Base-by-base conservation (phyloP, 37 sponge, comb jelly and placozoan species). In the Beroe ovata region DNA sequence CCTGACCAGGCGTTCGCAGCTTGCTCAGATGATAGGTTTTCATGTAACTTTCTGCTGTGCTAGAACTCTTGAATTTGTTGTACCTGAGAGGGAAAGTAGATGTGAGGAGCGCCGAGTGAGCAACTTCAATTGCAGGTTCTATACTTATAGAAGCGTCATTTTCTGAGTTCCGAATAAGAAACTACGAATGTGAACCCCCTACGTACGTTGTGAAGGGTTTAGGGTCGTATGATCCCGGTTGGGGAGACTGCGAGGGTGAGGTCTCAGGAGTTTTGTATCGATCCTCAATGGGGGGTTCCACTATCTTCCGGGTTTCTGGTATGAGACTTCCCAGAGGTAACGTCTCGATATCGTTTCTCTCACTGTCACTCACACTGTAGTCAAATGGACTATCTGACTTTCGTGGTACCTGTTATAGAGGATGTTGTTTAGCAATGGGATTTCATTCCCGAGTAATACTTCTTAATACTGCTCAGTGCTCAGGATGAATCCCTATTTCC, bases 141-240 rank as follows among this genome's bases (percentile, higher is more conserved):
- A n/a, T n/a, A n/a, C n/a, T n/a, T n/a, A n/a, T n/a, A n/a, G n/a
- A n/a, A n/a, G n/a, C n/a, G n/a, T n/a, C n/a, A n/a, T n/a, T n/a
- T n/a, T n/a, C n/a, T n/a, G n/a, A n/a, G n/a, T n/a, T n/a, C n/a
- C n/a, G n/a, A n/a, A n/a, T n/a, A n/a, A n/a, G n/a, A n/a, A n/a
- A n/a, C n/a, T n/a, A n/a, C n/a, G n/a, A n/a, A n/a, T n/a, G n/a
- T n/a, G n/a, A n/a, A n/a, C n/a, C n/a, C 54, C 6, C 54, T 47
- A 47, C 54, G 14, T 34, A 77, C 84, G 36, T 77, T 25, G 84
- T 40, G 28, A 25, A 77, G 41, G 84, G 84, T 77, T 77, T 77
- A 38, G 84, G 84, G n/a, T 77, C 84, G 84, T 77, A 77, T 41
- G 84, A 35, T 20, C 84, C 84, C 54, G 84, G 84, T 77, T 77